A percentile compares a stretch with the other conserved stretches of the same genome.
Evolutionary conservation across 2,113 vertebrate genomes (phyloP).

Genomic region (Pampusana beccarii): DNA sequence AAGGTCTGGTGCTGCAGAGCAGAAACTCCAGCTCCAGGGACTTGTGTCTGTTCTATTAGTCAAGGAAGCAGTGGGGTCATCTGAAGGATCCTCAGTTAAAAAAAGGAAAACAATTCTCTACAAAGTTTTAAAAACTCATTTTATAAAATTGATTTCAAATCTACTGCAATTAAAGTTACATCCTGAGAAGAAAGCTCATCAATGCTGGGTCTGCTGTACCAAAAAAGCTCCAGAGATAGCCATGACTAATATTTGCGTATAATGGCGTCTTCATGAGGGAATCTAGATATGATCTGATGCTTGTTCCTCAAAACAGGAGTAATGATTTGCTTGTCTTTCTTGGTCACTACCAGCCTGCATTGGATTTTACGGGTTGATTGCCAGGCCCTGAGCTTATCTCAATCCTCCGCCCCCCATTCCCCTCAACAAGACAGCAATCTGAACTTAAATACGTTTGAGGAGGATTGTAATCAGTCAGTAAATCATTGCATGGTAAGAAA

Average conservation of each 20-base stretch:
- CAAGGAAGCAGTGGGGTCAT: background rate
- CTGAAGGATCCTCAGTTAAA: background rate
- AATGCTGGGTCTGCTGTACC: background rate
- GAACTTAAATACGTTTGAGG: background rate
- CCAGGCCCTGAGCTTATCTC: background rate
- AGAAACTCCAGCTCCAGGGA: background rate
- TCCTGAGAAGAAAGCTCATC: background rate
- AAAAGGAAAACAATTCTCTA: background rate
- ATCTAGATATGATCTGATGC: background rate
- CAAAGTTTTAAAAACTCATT: background rate
- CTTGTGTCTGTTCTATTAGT: background rate
- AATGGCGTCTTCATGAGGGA: background rate
- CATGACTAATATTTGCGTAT: background rate
- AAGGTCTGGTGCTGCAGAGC: background rate
- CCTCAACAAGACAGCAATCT: background rate
- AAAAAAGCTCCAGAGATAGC: background rate
- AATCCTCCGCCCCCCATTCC: background rate
- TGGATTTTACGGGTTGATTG: background rate
- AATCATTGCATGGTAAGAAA: background rate
- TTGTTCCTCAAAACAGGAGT: background rate
- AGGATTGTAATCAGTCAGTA: background rate
- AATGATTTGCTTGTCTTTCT: background rate
- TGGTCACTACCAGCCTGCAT: background rate
- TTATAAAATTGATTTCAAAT: background rate
- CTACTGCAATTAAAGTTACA: background rate